These are phyloP conservation scores for Chaetorhynchus papuensis DNA, from an alignment of 2,113 vertebrate species.

Conservation along the genomic window DNA sequence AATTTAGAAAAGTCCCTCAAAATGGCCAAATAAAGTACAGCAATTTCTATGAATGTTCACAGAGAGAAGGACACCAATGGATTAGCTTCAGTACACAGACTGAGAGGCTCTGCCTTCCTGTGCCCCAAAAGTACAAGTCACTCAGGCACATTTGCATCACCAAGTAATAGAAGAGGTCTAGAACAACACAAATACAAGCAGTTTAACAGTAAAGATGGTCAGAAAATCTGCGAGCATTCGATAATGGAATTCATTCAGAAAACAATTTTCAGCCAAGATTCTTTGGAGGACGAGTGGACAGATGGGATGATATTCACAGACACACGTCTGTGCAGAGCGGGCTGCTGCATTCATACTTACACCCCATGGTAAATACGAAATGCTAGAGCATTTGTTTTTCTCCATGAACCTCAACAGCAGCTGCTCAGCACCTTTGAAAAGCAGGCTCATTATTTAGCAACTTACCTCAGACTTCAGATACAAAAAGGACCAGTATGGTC, in stretches of 20 bases:
- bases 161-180: neutral
- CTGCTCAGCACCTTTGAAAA: neutral
- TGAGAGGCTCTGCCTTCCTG: neutral
- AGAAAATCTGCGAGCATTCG: neutral
- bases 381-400: neutral
- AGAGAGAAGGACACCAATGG: neutral
- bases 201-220: neutral
- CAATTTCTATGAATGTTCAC: neutral
- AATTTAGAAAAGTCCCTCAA: neutral
- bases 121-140: neutral
- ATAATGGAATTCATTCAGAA: neutral
- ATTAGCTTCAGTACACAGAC: neutral
- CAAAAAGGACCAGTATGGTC: neutral
- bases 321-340: neutral
- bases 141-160: neutral
- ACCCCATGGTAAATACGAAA: neutral
- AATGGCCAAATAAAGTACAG: neutral
- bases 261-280: neutral
- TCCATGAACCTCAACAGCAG: neutral
- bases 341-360: neutral
- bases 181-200: neutral
- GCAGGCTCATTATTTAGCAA: neutral
- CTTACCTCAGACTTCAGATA: neutral
- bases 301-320: neutral
- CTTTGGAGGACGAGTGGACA: rapidly evolving